Conservation (phyloP, 2,113 vertebrate species). For the Struthidea cinerea region DNA sequence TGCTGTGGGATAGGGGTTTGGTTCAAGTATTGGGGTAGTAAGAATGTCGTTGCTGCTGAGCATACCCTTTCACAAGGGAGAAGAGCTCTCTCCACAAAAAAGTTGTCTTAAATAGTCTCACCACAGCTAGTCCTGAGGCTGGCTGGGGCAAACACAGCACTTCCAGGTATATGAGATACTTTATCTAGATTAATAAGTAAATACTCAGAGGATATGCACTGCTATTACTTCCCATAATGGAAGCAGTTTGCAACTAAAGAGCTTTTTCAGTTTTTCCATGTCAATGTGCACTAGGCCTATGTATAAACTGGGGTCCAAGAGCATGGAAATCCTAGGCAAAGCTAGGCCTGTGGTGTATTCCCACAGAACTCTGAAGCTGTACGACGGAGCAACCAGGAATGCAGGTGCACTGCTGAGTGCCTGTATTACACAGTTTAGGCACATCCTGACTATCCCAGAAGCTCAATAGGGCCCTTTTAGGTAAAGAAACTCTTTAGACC, state of each 20-base stretch:
- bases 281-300: not conserved
- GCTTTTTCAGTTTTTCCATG: not conserved
- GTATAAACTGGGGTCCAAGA: not conserved
- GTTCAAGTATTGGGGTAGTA: not conserved
- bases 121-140: not conserved
- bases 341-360: not conserved
- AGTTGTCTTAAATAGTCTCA: not conserved
- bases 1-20: not conserved
- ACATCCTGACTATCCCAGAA: not conserved
- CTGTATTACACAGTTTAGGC: not conserved
- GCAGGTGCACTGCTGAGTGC: not conserved
- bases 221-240: not conserved
- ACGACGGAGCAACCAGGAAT: not conserved
- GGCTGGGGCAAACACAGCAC: not conserved
- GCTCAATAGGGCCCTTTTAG: not conserved
- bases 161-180: not conserved
- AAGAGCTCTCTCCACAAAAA: not conserved
- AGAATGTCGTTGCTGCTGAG: not conserved
- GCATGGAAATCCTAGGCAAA: not conserved
- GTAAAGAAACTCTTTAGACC: not conserved
- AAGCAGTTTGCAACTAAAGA: not conserved
- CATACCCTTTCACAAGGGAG: not conserved
- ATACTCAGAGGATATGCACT: not conserved
- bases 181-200: not conserved
- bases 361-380: not conserved